These are phyloP conservation scores for Nipponia nippon DNA, from an alignment of 2,113 vertebrate genomes.

Conservation along the genomic window DNA sequence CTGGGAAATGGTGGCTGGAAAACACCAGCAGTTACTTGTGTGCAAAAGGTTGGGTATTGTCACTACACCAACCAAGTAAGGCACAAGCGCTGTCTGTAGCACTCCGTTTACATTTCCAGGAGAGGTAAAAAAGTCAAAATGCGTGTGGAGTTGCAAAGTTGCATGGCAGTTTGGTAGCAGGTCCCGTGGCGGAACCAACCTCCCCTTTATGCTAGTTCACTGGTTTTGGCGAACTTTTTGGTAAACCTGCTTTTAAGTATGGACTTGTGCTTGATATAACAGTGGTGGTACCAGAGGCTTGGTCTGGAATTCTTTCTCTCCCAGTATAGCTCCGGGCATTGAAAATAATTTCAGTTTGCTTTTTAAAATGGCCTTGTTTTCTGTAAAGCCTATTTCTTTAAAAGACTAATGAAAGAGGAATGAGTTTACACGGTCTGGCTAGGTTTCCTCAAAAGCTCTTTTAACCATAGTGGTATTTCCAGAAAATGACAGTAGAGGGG, in stretches of 20 bases:
- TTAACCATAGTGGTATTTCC: not conserved
- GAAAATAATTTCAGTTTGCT: not conserved
- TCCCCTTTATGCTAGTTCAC: not conserved
- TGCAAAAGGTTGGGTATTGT: not conserved
- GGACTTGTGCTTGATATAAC: fast-evolving
- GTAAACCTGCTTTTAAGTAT: not conserved
- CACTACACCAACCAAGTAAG: no score
- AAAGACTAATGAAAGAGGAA: not conserved
- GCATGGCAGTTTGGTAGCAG: not conserved
- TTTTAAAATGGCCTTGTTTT: not conserved
- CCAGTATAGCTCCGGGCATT: not conserved
- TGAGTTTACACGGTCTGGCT: fast-evolving
- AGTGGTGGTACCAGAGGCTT: not conserved
- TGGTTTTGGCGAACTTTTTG: not conserved
- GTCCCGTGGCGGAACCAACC: not conserved
- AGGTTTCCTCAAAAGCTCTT: not conserved
- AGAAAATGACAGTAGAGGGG: slow-evolving; percentile 26
- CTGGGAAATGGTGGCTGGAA: not conserved
- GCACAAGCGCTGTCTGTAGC: not conserved
- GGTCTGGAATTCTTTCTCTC: not conserved
- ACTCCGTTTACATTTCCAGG: not conserved
- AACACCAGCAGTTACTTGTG: not conserved
- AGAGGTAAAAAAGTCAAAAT: not conserved
- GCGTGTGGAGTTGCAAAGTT: not conserved
- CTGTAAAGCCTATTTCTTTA: not conserved